phyloP scores from a whole-genome alignment of 2,113 vertebrate species.

The Leptosomus discolor region DNA sequence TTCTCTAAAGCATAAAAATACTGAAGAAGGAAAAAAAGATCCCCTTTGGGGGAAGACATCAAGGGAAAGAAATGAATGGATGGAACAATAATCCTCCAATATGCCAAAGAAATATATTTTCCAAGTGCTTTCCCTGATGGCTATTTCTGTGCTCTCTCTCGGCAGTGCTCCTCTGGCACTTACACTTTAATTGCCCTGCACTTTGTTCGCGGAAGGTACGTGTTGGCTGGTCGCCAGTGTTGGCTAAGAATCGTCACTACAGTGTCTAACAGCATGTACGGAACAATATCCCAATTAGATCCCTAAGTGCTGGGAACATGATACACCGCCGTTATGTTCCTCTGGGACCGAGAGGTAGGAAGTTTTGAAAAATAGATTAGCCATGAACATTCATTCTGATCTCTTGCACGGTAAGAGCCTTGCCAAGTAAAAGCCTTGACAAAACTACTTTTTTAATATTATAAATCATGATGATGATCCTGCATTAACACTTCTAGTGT shows the following conservation, averaged over 20 bases:
- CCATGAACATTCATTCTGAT: not conserved
- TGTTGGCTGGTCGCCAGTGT: constrained; percentile 63
- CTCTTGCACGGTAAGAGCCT: not conserved
- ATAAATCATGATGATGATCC: not conserved
- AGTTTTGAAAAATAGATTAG: constrained; percentile 42
- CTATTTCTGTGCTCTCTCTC: constrained; percentile 59
- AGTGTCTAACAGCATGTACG: constrained; percentile 72
- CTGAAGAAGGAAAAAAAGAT: not conserved
- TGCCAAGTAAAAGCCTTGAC: not conserved
- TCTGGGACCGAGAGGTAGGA: not conserved
- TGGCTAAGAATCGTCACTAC: constrained; percentile 69
- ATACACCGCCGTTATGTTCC: not conserved
- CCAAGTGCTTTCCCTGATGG: constrained; percentile 28
- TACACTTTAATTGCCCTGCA: constrained; percentile 74
- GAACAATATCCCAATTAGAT: constrained; percentile 80
- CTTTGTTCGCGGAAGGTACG: constrained; percentile 73
- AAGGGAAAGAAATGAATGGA: not conserved
- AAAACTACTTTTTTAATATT: not conserved
- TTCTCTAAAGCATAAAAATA: not conserved
- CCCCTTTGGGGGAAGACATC: not conserved
- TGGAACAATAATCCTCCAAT: not conserved
- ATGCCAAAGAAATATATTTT: constrained; percentile 34
- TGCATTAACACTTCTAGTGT: not conserved
- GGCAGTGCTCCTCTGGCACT: not conserved
- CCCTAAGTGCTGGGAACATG: constrained; percentile 68